Base-by-base conservation (phyloP, 2,888 invertebrate species). In the Sarcophaga subvicina region DNA sequence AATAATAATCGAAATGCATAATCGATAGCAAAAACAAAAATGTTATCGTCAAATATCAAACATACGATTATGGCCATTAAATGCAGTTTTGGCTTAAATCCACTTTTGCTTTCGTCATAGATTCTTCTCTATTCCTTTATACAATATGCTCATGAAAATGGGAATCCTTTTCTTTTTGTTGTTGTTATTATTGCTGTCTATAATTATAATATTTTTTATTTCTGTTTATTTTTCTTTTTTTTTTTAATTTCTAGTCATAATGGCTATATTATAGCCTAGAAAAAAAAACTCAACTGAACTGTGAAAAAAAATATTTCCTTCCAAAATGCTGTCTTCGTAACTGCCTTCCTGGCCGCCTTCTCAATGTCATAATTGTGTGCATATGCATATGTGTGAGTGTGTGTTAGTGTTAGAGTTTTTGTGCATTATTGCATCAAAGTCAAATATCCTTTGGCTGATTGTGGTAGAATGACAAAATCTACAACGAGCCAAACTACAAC, bases 341-440 rank as follows among this genome's bases (percentile, higher is more conserved):
- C 54, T 17, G 54, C 17, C 54, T 54, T 54, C 37, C 66, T 4
- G 2, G n/a, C 54, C 63, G 66, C 72, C 72, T 81, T 54, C 60
- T 76, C 59, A 60, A 76, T 66, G 80, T 60, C 71, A 71, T 64
- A 54, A 54, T 54, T 17, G 17, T 54, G 17, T 54, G 54, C 54
- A 54, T 54, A 14, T 54, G 14, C 17, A 54, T 17, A 14, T 14
- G 3, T 17, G 4, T 54, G 17, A 1, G 49, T 54, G 14, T 14
- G 14, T 54, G 54, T 54, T 2, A 14, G 54, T 49, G 2, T 49
- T 4, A 3, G 14, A 14, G 49, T 49, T 4, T 49, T 49, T 11
- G 3, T 14, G 54, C 0, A 54, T 78, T 81, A 45, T 47, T 69
- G 76, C 72, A 72, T 84, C 59, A 78, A 70, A 76, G 54, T 54